Evolutionary conservation across 2,888 invertebrate genomes (phyloP).

Genomic region (Drosophila siamana): DNA sequence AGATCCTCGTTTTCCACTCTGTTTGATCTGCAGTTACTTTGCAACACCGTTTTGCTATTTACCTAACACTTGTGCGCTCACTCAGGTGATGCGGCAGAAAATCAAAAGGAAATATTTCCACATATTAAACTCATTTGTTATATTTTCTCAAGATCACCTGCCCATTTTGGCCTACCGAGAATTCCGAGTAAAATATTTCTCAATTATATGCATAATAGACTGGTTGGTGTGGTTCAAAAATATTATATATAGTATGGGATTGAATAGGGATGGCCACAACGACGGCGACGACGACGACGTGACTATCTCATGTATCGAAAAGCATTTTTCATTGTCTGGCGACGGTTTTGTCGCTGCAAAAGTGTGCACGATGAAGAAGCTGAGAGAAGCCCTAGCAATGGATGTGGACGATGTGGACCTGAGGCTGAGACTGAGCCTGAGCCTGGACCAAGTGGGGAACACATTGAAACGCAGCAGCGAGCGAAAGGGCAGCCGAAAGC

Average conservation of each 20-base stretch:
- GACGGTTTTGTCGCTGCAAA: conserved; percentile 48
- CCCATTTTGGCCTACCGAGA: conserved; percentile 52
- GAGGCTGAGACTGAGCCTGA: too few species aligned
- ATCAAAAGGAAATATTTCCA: conserved; percentile 58
- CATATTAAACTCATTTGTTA: conserved; percentile 61
- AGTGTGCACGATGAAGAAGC: conserved; percentile 41
- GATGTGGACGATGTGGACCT: conserved; percentile 18
- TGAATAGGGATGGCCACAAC: conserved; percentile 34
- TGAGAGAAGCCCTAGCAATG: conserved; percentile 47
- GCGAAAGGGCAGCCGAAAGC: conserved; percentile 47
- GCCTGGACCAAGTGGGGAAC: conserved; percentile 34
- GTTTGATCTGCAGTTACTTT: conserved; percentile 9
- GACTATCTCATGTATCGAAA: conserved; percentile 53
- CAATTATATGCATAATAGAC: conserved; percentile 33
- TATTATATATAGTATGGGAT: conserved; percentile 24
- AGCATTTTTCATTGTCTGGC: conserved; percentile 65
- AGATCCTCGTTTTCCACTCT: not conserved
- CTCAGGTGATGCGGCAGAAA: conserved; percentile 53
- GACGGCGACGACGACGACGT: conserved; percentile 39
- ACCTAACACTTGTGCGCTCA: conserved; percentile 30
- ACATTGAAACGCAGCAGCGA: conserved; percentile 30
- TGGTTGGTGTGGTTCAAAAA: conserved; percentile 20
- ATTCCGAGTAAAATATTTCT: conserved; percentile 71
- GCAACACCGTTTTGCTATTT: conserved; percentile 17
- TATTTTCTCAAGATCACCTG: conserved; percentile 64